Evolutionary conservation across 2,113 vertebrate species (phyloP), one percentile per base, ranked within the genome.

Genomic region (Phycodurus eques): DNA sequence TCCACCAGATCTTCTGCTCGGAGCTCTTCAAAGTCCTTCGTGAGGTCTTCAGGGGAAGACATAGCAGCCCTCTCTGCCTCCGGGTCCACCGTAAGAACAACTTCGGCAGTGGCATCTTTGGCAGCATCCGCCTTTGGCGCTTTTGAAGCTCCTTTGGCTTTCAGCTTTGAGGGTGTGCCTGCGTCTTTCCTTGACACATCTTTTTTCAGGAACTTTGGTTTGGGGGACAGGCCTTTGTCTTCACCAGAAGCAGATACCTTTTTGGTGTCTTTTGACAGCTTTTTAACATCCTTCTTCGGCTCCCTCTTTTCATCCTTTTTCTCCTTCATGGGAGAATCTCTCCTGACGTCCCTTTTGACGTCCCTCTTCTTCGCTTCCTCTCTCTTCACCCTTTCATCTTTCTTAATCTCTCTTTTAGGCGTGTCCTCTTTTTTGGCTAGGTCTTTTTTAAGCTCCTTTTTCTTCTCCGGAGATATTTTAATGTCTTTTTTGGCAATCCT

Each of bases 11-110:
- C 94, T 83, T 98, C 96, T 44, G 93, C 93, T 90, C 89, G 94
- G 54, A 99, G 85, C 78, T 95, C 94, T 76, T 99, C 96, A 89
- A 99, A 98, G 79, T 98, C 96, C 81, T 96, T 98, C 59, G 96
- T 99, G 74, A 99, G 94, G 84, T 99, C 96, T 67, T 98, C 97
- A 63, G 97, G 96, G 80, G 97, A 95, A 22, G 96, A 98, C 97
- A 99, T 97, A 9, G 95, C 85, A 13, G 95, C 95, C 78, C 96
- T 90, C 86, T 95, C 95, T 0, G 71, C 91, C 70, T 97, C 93
- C 13, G 94, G 92, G 39, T 94, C 93, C 2, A 90, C 93, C 79
- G 67, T 80, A 1, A 73, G 56, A 60, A 86, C 89, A 57, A 86
- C 81, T 22, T 87, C 80, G 2, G 64, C 77, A 39, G 80, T 77